Evolutionary conservation across 1,140 invertebrate species (phyloP).

Genomic region (Yoshiicerus persimilis): DNA sequence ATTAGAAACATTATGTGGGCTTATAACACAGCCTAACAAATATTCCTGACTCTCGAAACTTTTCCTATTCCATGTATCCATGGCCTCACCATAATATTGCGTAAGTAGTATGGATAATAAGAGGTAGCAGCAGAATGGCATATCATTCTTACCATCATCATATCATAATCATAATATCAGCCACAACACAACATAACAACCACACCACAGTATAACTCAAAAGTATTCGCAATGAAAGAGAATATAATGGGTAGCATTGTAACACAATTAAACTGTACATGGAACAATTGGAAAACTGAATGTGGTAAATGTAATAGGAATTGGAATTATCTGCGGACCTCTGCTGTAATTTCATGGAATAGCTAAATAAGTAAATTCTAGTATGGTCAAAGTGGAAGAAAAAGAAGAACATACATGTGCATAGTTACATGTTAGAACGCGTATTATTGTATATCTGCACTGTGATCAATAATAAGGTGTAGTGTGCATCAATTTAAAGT

Average conservation of each 20-base stretch:
- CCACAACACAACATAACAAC: background rate
- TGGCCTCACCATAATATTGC: too few relatives aligned
- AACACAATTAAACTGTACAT: background rate
- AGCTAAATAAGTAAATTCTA: background rate
- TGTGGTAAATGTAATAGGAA: background rate
- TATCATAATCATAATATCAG: background rate
- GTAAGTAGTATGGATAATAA: background rate
- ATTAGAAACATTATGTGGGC: background rate
- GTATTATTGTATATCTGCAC: background rate
- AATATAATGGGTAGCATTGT: background rate
- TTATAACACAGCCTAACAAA: background rate
- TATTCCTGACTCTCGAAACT: background rate
- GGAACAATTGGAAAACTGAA: background rate
- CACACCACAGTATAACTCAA: too few relatives aligned
- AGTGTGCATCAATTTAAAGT: background rate
- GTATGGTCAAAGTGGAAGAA: background rate
- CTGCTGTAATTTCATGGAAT: background rate
- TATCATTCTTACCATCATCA: background rate
- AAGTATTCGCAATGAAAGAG: background rate
- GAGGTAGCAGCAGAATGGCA: background rate
- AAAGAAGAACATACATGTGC: background rate
- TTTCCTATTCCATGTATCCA: too few relatives aligned
- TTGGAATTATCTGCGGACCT: background rate
- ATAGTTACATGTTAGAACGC: too few relatives aligned
- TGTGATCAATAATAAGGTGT: background rate